These are phyloP conservation scores for Sarcophaga caerulescens DNA, from an alignment of 2,888 invertebrate genomes.

Conservation along the genomic window DNA sequence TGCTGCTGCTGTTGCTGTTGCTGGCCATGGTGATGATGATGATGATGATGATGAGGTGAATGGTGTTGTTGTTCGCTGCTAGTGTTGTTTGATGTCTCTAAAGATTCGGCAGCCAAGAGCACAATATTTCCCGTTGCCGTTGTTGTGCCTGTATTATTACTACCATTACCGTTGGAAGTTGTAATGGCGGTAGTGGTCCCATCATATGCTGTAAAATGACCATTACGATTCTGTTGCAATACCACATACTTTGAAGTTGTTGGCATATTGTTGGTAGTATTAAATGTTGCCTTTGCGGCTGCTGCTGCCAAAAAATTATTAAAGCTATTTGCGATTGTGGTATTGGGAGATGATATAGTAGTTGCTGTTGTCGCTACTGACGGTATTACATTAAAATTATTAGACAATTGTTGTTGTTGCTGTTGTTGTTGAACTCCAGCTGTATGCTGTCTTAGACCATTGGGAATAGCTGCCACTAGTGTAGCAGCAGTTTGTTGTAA, in stretches of 20 bases:
- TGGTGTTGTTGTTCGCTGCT: slow-evolving; percentile 58
- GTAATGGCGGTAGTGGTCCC: slow-evolving; percentile 67
- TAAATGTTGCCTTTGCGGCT: slow-evolving; percentile 62
- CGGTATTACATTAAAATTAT: slow-evolving; percentile 44
- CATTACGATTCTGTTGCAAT: slow-evolving; percentile 78
- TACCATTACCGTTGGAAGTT: slow-evolving; percentile 44
- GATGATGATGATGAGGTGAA: slow-evolving; percentile 51
- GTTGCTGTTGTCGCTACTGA: slow-evolving; percentile 41
- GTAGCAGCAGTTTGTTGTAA: slow-evolving; percentile 73
- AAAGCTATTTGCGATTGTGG: slow-evolving; percentile 51
- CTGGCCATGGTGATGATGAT: slow-evolving; percentile 43
- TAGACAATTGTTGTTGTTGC: slow-evolving; percentile 39
- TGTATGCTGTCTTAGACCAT: slow-evolving; percentile 61
- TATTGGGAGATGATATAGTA: slow-evolving; percentile 41
- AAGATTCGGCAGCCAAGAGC: slow-evolving; percentile 78
- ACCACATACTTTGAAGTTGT: slow-evolving; percentile 79
- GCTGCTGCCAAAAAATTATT: slow-evolving; percentile 55
- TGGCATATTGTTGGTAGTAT: slow-evolving; percentile 69
- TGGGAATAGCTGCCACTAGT: slow-evolving; percentile 66
- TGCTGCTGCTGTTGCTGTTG: slow-evolving; percentile 58
- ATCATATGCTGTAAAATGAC: slow-evolving; percentile 75
- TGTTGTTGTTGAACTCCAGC: slow-evolving; percentile 44
- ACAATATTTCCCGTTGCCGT: slow-evolving; percentile 78
- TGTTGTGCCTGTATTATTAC: slow-evolving; percentile 61
- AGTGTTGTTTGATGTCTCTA: slow-evolving; percentile 72